phyloP scores from a whole-genome alignment of 2,888 invertebrate species.

The Andrena dorsata region DNA sequence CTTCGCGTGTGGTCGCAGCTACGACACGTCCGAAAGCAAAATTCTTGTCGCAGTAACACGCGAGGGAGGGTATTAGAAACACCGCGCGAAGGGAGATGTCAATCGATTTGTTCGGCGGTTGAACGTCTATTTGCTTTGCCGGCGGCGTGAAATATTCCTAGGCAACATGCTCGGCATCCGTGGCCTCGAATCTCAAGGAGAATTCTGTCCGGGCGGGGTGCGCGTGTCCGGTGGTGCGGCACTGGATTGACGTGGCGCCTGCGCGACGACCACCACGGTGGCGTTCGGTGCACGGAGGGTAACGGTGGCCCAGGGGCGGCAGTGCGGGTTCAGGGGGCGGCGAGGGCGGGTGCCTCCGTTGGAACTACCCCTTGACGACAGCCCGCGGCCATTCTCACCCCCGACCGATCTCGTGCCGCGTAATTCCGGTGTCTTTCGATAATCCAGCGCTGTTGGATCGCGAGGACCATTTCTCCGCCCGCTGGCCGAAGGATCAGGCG shows the following conservation, averaged over 20 bases:
- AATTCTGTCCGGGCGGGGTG: background rate
- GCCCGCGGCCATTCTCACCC: slow-evolving; percentile 68
- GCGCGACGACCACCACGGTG: slow-evolving; percentile 66
- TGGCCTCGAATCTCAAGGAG: background rate
- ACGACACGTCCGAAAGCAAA: background rate
- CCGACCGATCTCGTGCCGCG: slow-evolving; percentile 53
- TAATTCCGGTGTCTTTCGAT: slow-evolving; percentile 23
- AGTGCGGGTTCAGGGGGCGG: slow-evolving; percentile 85
- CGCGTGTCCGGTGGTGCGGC: slow-evolving; percentile 54
- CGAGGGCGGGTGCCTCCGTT: slow-evolving; percentile 84
- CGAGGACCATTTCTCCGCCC: slow-evolving; percentile 13
- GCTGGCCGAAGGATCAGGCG: slow-evolving; percentile 35
- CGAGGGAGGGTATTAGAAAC: background rate
- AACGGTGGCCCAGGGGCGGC: slow-evolving; percentile 78
- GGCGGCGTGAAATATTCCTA: background rate
- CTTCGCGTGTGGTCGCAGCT: background rate
- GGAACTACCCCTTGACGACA: slow-evolving; percentile 82
- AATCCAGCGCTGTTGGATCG: slow-evolving; percentile 40
- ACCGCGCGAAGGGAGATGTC: background rate
- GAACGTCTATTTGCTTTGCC: background rate
- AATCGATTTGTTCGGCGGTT: background rate
- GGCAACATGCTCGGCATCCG: background rate
- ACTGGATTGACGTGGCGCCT: slow-evolving; percentile 65
- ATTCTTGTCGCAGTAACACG: background rate
- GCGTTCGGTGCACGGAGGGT: slow-evolving; percentile 70